Conservation (phyloP, 2,797 vertebrate genomes). For the Sebastes glaucus region DNA sequence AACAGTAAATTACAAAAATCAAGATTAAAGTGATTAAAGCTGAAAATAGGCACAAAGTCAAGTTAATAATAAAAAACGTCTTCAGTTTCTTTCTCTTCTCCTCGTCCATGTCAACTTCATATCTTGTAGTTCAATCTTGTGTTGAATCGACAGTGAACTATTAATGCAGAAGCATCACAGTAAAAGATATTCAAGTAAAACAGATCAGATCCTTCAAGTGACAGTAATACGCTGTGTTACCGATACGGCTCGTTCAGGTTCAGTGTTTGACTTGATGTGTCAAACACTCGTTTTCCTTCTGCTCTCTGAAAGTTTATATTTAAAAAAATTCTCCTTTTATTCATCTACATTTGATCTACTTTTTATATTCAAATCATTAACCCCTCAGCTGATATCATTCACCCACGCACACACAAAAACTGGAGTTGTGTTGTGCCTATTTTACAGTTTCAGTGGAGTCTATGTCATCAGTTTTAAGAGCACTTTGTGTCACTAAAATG, state of each 20-base stretch:
- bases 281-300: not conserved
- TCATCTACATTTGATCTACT: not conserved
- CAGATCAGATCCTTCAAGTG: not conserved
- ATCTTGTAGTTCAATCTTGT: not conserved
- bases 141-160: not conserved
- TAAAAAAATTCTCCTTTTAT: not conserved
- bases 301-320: not conserved
- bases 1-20: not conserved
- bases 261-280: not conserved
- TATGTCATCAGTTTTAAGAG: not conserved
- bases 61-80: not conserved
- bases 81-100: not conserved
- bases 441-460: not conserved
- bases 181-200: not conserved
- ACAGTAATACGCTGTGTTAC: too few species aligned
- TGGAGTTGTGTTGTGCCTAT: not conserved
- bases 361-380: not conserved
- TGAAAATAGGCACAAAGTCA: not conserved
- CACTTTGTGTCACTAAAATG: not conserved
- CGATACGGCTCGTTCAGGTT: not conserved
- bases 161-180: not conserved
- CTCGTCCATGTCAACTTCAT: not conserved
- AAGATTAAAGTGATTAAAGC: not conserved
- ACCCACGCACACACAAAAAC: not conserved
- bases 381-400: too few species aligned